Evolutionary conservation across 2,888 invertebrate genomes (phyloP).

Genomic region (Cremastobaeus sp.): DNA sequence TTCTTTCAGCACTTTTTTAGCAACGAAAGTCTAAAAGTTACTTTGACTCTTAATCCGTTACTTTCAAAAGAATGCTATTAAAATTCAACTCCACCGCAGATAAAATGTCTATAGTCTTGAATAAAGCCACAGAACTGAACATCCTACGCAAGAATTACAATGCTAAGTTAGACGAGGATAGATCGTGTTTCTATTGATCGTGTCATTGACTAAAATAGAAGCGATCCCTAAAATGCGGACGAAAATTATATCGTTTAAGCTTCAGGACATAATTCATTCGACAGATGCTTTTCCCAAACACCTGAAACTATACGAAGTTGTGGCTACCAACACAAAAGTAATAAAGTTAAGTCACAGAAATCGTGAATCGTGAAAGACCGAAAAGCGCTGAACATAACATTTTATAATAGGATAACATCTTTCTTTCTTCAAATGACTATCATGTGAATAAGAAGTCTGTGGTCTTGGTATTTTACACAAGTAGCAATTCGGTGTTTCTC

Average conservation of each 20-base stretch:
- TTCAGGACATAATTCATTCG: conserved; percentile 37
- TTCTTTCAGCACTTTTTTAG: conserved; percentile 41
- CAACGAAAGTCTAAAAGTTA: not conserved
- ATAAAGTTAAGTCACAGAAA: conserved; percentile 15
- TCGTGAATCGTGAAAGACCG: conserved; percentile 4
- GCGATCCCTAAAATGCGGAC: conserved; percentile 1
- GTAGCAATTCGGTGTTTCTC: conserved; percentile 51
- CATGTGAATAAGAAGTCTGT: conserved; percentile 32
- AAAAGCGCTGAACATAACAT: conserved; percentile 27
- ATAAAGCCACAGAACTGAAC: not conserved
- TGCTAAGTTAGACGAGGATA: not conserved
- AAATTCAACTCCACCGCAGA: too few species aligned
- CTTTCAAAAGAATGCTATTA: too few species aligned
- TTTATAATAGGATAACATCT: conserved; percentile 46
- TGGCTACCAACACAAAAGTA: conserved; percentile 18
- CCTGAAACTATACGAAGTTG: conserved; percentile 26
- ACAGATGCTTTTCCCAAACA: conserved; percentile 35
- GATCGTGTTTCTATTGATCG: conserved; percentile 7
- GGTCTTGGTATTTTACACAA: conserved; percentile 31
- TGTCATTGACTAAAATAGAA: conserved; percentile 25
- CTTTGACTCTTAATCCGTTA: too few species aligned
- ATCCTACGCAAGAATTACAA: not conserved
- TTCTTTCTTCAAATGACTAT: conserved; percentile 19
- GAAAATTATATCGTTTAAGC: conserved; percentile 40
- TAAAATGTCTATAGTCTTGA: too few species aligned